Evolutionary conservation across 2,888 invertebrate species (phyloP).

Genomic region (Orgyia antiqua): DNA sequence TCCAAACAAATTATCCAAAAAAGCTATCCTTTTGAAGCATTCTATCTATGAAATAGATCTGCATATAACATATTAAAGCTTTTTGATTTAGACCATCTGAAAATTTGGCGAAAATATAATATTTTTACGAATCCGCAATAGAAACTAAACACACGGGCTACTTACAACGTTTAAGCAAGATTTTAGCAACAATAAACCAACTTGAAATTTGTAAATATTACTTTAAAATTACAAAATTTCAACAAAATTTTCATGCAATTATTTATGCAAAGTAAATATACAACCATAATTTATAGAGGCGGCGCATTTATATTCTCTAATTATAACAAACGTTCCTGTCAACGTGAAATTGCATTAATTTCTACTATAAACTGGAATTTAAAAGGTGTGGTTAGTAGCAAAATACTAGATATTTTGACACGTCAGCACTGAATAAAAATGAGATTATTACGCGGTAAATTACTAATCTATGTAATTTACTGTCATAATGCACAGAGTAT

Average conservation of each 20-base stretch:
- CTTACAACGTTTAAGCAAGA: too few species aligned
- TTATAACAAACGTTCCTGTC: slow-evolving; percentile 14
- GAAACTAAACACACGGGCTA: too few species aligned
- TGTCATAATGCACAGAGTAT: slow-evolving; percentile 24
- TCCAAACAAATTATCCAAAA: too few species aligned
- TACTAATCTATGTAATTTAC: slow-evolving; percentile 45
- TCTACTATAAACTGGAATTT: slow-evolving; percentile 15
- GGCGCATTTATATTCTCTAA: slow-evolving; percentile 8
- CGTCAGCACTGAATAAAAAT: slow-evolving; percentile 38
- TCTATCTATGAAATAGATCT: too few species aligned
- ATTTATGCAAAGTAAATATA: neutral
- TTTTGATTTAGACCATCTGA: too few species aligned
- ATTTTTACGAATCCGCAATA: too few species aligned
- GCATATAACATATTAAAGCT: too few species aligned
- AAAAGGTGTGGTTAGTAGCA: slow-evolving; percentile 16
- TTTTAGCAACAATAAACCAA: too few species aligned
- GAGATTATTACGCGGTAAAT: slow-evolving; percentile 44
- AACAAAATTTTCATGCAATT: neutral
- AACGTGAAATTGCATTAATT: slow-evolving; percentile 20
- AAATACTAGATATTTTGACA: slow-evolving; percentile 23
- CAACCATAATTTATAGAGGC: slow-evolving; percentile 1
- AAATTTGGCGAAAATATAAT: too few species aligned
- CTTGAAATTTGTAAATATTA: too few species aligned
- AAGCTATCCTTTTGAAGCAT: too few species aligned
- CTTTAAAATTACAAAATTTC: slow-evolving; percentile 15